Evolutionary conservation across 2,797 vertebrate genomes (phyloP).

Genomic region (Podargus strigoides): DNA sequence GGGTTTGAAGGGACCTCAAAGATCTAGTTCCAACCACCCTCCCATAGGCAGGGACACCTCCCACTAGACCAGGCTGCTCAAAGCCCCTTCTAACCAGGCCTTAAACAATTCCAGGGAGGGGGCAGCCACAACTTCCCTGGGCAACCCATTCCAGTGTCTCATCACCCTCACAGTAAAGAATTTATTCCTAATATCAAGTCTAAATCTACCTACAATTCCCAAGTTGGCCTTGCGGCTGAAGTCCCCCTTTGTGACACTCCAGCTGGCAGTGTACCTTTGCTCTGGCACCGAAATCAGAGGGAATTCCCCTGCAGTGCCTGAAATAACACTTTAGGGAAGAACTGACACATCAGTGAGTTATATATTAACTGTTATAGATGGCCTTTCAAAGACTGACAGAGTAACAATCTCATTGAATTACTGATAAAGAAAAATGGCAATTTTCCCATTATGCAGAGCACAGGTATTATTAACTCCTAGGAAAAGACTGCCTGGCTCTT

Average conservation of each 20-base stretch:
- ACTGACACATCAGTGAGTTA: background rate
- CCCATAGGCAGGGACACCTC: no score
- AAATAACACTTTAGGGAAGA: constrained; percentile 13
- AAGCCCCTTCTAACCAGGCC: no score
- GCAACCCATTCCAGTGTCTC: no score
- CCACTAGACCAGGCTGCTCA: no score
- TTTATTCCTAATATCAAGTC: no score
- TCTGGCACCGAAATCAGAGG: background rate
- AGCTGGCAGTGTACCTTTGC: background rate
- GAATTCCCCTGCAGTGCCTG: background rate
- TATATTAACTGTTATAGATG: background rate
- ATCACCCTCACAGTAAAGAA: no score
- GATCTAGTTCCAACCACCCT: no score
- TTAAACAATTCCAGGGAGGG: no score
- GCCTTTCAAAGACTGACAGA: background rate
- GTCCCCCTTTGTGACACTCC: background rate
- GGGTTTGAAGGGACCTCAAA: no score
- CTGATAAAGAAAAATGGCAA: background rate
- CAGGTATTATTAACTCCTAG: background rate
- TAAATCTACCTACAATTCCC: no score
- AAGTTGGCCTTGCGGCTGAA: background rate
- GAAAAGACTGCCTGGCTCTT: background rate
- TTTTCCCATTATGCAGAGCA: background rate
- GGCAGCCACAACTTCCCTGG: no score
- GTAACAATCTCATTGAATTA: background rate